Percentiles rank a stretch among this genome's conserved stretches.
These are phyloP conservation scores for Muntiacus muntjak DNA, from an alignment of 2,113 vertebrate species.

Conservation along the genomic window DNA sequence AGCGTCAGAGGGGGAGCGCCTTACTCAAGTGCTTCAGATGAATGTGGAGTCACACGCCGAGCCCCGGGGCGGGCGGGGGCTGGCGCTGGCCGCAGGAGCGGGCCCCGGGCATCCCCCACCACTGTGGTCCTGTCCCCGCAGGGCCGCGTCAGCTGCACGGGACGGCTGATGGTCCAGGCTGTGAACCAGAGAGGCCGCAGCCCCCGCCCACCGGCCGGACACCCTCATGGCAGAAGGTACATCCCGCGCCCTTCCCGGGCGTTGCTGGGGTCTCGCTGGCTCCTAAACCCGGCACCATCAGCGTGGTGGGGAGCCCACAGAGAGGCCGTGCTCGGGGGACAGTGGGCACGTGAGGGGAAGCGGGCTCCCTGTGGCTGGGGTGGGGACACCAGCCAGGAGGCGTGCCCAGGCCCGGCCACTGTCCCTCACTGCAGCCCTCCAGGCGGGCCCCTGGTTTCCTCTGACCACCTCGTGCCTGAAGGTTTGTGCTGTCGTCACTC, in stretches of 20 bases:
- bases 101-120: neutral
- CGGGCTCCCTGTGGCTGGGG: neutral
- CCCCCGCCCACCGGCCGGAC: constrained; percentile 88
- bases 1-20: neutral
- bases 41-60: neutral
- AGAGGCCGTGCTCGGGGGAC: neutral
- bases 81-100: too few relatives aligned
- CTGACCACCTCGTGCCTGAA: neutral
- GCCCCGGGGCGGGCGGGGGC: accelerated
- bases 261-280: neutral
- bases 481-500: neutral
- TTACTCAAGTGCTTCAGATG: neutral
- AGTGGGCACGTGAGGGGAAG: accelerated
- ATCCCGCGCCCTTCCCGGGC: neutral
- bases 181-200: constrained; percentile 97
- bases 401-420: accelerated
- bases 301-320: too few relatives aligned
- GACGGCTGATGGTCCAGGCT: constrained; percentile 98
- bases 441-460: neutral
- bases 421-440: neutral
- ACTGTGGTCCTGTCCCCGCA: constrained; percentile 60
- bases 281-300: neutral
- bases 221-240: constrained; percentile 93
- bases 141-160: constrained; percentile 95
- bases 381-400: neutral